Evolutionary conservation across 2,888 invertebrate species (phyloP).

Genomic region (Catocala nupta): DNA sequence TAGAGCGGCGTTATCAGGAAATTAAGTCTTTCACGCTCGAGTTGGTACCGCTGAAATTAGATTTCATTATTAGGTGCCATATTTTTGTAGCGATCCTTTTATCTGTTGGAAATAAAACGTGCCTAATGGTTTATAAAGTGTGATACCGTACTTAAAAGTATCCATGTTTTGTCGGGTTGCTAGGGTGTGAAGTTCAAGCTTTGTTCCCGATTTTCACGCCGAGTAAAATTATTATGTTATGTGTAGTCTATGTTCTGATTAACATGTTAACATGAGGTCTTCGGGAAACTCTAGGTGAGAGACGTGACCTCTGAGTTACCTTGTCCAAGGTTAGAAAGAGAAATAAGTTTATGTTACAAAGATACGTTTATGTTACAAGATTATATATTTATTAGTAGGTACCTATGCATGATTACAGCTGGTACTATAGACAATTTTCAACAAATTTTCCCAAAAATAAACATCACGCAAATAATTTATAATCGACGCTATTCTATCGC

Average conservation of each 20-base stretch:
- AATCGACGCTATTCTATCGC: conserved; percentile 31
- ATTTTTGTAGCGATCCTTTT: conserved; percentile 26
- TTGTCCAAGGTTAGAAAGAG: too few relatives aligned
- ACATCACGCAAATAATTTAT: conserved; percentile 33
- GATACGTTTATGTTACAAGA: too few relatives aligned
- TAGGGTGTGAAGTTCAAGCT: too few relatives aligned
- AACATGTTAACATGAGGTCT: not conserved
- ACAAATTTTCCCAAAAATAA: conserved; percentile 17
- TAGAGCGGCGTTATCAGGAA: conserved; percentile 50
- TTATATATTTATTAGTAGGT: too few relatives aligned
- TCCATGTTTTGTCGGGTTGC: too few relatives aligned
- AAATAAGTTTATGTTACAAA: too few relatives aligned
- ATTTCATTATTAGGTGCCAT: conserved; percentile 32
- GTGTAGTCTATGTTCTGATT: not conserved
- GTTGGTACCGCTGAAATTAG: conserved; percentile 36
- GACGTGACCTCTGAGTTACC: too few relatives aligned
- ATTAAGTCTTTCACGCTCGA: conserved; percentile 49
- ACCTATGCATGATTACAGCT: too few relatives aligned
- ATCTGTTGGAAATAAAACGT: conserved; percentile 3
- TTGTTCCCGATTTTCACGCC: too few relatives aligned
- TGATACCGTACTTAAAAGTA: not conserved
- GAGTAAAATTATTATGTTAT: not conserved
- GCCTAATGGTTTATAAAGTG: conserved; percentile 12
- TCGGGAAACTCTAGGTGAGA: not conserved
- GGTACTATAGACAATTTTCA: not conserved